A percentile compares a stretch with the other conserved stretches of the same genome.
These are phyloP conservation scores for Cuculus canorus DNA, from an alignment of 2,797 vertebrate genomes.

Conservation along the genomic window DNA sequence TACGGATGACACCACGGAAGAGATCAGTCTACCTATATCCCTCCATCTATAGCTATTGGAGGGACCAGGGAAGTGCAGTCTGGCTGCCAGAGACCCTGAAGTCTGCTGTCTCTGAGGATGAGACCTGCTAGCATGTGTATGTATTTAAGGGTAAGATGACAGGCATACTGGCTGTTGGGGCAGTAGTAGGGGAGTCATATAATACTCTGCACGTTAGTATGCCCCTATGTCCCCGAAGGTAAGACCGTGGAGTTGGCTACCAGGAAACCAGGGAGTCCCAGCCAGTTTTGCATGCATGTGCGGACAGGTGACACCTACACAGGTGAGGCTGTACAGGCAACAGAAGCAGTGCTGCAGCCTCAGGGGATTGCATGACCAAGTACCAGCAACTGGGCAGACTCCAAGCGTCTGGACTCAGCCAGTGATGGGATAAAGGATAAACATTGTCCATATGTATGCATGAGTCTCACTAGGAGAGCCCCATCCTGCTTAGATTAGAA, in stretches of 20 bases:
- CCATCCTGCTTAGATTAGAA: too few relatives aligned
- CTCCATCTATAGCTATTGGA: neutral
- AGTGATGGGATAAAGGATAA: neutral
- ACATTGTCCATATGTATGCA: accelerated
- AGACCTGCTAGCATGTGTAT: neutral
- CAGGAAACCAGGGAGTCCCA: neutral
- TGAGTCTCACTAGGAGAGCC: neutral
- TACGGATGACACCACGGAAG: neutral
- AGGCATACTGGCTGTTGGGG: neutral
- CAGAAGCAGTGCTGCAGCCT: neutral
- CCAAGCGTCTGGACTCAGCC: neutral
- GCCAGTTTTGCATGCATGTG: neutral
- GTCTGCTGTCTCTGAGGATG: neutral
- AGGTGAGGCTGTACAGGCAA: neutral
- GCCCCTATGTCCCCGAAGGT: neutral
- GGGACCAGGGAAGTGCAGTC: neutral
- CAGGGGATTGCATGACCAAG: neutral
- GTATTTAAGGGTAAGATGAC: neutral
- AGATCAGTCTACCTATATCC: neutral
- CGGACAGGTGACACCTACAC: neutral
- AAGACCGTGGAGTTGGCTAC: neutral
- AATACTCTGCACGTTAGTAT: neutral
- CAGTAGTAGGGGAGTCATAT: neutral
- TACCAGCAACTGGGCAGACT: neutral
- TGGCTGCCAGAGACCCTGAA: neutral